Evolutionary conservation across 2,888 invertebrate species (phyloP).

Genomic region (Dendrolimus houi): DNA sequence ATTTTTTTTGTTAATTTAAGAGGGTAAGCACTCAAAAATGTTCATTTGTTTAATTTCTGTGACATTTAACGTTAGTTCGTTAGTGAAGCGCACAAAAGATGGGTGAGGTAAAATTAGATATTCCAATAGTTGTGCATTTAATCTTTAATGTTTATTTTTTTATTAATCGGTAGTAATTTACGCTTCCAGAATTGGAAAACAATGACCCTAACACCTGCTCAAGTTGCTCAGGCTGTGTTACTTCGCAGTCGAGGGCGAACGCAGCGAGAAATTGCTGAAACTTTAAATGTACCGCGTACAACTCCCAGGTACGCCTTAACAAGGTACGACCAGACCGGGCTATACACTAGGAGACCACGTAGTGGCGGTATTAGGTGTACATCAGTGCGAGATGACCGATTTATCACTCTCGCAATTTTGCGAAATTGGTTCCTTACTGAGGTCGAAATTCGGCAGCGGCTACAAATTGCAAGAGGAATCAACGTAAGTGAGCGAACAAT

Average conservation of each 20-base stretch:
- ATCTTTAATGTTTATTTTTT: background rate
- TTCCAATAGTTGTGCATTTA: background rate
- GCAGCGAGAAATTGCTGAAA: conserved; percentile 2
- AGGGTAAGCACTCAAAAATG: too few relatives aligned
- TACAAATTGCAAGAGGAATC: background rate
- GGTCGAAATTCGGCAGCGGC: conserved; percentile 1
- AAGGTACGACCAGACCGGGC: conserved; percentile 7
- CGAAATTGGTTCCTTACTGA: conserved; percentile 2
- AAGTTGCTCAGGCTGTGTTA: conserved; percentile 1
- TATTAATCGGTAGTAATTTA: conserved; percentile 1
- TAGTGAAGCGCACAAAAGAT: background rate
- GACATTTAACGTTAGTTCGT: background rate
- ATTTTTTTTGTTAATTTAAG: too few relatives aligned
- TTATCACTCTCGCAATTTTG: conserved; percentile 6
- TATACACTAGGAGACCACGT: conserved; percentile 8
- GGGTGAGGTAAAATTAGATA: conserved; percentile 1
- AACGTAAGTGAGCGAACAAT: conserved; percentile 1
- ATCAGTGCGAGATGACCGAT: conserved; percentile 10
- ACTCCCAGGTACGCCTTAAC: background rate
- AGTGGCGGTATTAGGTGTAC: conserved; percentile 7
- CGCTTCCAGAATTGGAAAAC: conserved; percentile 1
- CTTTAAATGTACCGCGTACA: conserved; percentile 2
- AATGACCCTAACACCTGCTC: background rate
- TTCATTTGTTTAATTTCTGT: background rate
- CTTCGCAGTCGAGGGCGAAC: background rate